Conservation (phyloP, 1,140 invertebrate genomes). For the Cyclina sinensis region DNA sequence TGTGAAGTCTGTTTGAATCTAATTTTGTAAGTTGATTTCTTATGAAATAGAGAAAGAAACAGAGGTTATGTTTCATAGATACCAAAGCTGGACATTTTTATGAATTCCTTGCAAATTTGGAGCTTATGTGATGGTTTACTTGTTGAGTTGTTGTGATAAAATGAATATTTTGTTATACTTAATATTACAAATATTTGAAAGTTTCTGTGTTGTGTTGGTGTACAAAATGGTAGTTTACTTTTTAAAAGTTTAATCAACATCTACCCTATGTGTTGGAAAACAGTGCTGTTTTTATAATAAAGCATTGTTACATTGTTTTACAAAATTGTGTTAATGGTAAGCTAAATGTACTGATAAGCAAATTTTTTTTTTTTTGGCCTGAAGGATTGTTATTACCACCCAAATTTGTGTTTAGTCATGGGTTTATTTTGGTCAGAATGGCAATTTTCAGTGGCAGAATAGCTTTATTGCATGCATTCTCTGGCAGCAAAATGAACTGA, state of each 20-base stretch:
- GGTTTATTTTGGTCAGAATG: constrained; percentile 9
- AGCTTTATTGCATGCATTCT: background rate
- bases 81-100: constrained; percentile 5
- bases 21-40: background rate
- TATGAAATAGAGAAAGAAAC: background rate
- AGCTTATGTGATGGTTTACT: constrained; percentile 13
- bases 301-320: background rate
- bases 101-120: background rate
- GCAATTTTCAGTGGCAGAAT: background rate
- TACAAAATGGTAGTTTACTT: background rate
- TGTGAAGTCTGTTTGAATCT: background rate
- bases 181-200: constrained; percentile 17
- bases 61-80: background rate
- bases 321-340: background rate
- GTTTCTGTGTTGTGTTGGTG: background rate
- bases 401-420: no score
- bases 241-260: background rate
- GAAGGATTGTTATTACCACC: no score
- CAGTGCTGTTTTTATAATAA: background rate
- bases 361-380: no score
- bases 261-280: background rate
- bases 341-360: no score
- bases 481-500: background rate
- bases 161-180: constrained; percentile 34
- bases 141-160: constrained; percentile 19